These are phyloP conservation scores for Sialia sialis DNA, from an alignment of 2,113 vertebrate genomes.

Conservation along the genomic window DNA sequence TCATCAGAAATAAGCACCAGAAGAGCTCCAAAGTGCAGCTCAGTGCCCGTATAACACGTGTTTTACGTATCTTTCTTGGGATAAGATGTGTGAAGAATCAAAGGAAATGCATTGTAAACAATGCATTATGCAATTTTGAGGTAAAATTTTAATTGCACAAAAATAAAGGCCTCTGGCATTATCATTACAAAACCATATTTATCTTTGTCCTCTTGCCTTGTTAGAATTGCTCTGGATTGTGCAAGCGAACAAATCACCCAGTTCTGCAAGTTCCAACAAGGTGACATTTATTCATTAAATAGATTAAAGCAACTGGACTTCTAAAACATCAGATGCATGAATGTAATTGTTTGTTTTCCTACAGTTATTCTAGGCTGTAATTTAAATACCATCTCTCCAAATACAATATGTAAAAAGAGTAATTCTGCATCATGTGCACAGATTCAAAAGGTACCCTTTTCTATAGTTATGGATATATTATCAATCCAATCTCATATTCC, in stretches of 20 bases:
- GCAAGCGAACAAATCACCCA: background rate
- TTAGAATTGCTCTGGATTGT: constrained; percentile 1
- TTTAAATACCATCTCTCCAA: background rate
- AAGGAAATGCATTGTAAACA: background rate
- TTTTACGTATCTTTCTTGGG: background rate
- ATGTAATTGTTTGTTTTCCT: background rate
- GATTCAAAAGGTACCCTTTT: background rate
- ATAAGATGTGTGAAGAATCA: background rate
- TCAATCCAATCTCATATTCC: background rate
- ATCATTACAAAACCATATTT: constrained; percentile 31
- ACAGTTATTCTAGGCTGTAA: background rate
- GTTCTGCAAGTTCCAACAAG: background rate
- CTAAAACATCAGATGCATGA: background rate
- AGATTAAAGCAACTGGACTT: background rate
- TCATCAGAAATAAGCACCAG: background rate
- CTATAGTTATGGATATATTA: background rate
- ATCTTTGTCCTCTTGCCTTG: constrained; percentile 3
- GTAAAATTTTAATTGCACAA: constrained; percentile 27
- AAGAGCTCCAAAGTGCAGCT: background rate
- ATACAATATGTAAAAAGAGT: background rate
- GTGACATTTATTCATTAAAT: background rate
- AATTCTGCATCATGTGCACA: background rate
- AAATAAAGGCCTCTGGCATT: constrained; percentile 20
- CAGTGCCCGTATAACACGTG: background rate
- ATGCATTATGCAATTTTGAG: background rate